Evolutionary conservation across 1,140 invertebrate genomes (phyloP).

Genomic region (Dysdera silvatica): DNA sequence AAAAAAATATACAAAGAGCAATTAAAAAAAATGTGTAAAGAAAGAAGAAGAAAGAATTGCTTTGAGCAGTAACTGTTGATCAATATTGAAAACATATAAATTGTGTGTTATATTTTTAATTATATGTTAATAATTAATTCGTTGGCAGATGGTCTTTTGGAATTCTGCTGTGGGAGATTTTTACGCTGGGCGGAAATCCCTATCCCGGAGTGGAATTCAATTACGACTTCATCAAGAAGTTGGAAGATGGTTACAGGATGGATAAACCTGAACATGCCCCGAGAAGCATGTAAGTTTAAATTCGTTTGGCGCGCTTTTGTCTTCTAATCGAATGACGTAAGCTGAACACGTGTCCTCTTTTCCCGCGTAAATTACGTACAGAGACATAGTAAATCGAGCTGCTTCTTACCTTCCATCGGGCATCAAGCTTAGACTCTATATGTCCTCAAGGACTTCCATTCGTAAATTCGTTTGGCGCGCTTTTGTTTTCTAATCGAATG

Average conservation of each 20-base stretch:
- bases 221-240: slow-evolving; percentile 57
- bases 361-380: too few relatives aligned
- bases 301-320: background rate
- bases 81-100: too few relatives aligned
- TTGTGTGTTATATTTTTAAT: too few relatives aligned
- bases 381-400: too few relatives aligned
- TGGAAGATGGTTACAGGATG: slow-evolving; percentile 60
- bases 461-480: background rate
- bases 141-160: slow-evolving; percentile 63
- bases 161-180: slow-evolving; percentile 70
- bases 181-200: slow-evolving; percentile 68
- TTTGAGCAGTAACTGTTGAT: too few relatives aligned
- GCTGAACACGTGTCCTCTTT: background rate
- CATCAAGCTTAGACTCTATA: too few relatives aligned
- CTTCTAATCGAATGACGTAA: background rate
- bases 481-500: background rate
- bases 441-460: slow-evolving; percentile 21
- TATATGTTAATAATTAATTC: too few relatives aligned
- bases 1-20: too few relatives aligned
- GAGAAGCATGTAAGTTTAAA: slow-evolving; percentile 23
- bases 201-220: slow-evolving; percentile 55
- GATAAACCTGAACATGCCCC: slow-evolving; percentile 55
- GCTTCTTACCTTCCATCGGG: too few relatives aligned
- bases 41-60: too few relatives aligned
- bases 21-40: too few relatives aligned